phyloP scores from a whole-genome alignment of 2,113 vertebrate species.

The Oceanodroma tethys region DNA sequence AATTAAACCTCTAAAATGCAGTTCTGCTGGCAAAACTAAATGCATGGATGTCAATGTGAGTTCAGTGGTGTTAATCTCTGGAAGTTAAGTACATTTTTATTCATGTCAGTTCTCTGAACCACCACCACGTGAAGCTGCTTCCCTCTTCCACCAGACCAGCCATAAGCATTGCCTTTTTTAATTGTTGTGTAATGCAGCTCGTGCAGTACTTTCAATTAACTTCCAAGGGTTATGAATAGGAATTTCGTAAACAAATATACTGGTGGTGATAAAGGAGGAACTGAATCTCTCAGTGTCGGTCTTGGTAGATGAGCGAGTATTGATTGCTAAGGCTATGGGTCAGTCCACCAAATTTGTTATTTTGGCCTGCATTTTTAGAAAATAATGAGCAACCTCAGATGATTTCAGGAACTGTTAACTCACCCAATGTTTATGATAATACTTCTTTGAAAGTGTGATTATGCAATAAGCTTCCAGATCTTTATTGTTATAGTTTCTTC shows the following conservation, averaged over 20 bases:
- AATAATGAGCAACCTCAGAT: background rate
- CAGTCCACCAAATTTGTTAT: background rate
- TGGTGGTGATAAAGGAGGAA: background rate
- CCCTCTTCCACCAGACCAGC: background rate
- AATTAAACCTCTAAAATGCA: background rate
- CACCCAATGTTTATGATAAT: background rate
- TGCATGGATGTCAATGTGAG: background rate
- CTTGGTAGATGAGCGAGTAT: background rate
- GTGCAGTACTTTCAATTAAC: background rate
- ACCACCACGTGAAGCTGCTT: background rate
- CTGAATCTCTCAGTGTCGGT: background rate
- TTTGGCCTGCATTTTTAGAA: background rate
- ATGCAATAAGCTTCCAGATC: background rate
- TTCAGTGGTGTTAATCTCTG: background rate
- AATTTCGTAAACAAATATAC: background rate
- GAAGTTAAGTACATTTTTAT: background rate
- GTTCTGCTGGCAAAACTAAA: background rate
- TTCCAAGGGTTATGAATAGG: background rate
- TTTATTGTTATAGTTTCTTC: slow-evolving; percentile 16
- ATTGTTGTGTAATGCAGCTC: background rate
- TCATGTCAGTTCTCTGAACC: background rate
- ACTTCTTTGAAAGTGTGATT: background rate
- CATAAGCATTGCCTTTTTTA: background rate
- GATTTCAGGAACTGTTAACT: background rate
- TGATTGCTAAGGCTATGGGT: background rate